Evolutionary conservation across 2,797 vertebrate genomes (phyloP), one percentile per base, ranked within the genome.

Genomic region (Gouania willdenowi): DNA sequence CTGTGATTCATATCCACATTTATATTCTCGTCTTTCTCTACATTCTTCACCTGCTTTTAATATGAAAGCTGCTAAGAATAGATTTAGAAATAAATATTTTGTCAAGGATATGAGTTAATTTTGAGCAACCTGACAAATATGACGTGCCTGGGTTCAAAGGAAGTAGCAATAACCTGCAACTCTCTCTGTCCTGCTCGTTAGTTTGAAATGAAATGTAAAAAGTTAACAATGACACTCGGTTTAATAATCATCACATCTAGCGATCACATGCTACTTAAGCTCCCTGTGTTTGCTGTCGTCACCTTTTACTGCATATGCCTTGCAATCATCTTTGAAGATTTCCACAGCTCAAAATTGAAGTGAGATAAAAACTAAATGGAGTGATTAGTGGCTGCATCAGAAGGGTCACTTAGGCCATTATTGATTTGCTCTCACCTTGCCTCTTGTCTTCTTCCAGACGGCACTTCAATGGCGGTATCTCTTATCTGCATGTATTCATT

Each of bases 401-500:
- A 66, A 50, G 38, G 57, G 63, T 67, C 64, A 48, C 19, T 37
- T 19, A 45, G 6, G 8, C 46, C 58, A 54, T 62, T 41, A 40
- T 64, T 62, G 50, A 78, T 82, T 69, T 69, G 64, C 43, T 66
- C 70, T 79, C 70, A 81, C 79, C 77, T 82, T 79, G 62, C 33
- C 18, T 40, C 44, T 20, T 43, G 38, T 60, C 52, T 63, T 49
- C 33, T 54, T 67, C 34, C 25, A 53, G 55, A 51, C 40, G 6
- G 34, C 30, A 11, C 29, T 52, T 14, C 10, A 31, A 19, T 79
- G 32, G 41, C 16, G 29, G 61, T 59, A 42, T 50, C 69, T 42
- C 25, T 27, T 51, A 67, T 78, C 57, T 75, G 69, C 63, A 79
- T 79, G 70, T 50, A 79, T 69, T 72, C 40, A 73, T 79, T 76